Percentiles rank a stretch among this genome's conserved stretches.
Conservation (phyloP, 2,797 vertebrate species). For the Heliangelus exortis region DNA sequence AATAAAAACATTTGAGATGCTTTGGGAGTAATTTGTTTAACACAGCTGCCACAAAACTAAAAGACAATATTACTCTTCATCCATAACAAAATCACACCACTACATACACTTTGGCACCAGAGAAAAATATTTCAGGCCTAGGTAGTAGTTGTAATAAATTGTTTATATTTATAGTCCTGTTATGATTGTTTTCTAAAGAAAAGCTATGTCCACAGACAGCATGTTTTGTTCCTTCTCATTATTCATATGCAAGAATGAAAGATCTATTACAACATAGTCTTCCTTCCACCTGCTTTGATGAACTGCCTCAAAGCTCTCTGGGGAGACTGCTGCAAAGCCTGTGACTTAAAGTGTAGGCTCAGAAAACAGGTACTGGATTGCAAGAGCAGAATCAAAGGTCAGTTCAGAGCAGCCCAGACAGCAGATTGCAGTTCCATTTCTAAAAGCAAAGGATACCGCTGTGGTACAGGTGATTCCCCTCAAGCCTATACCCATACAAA, state of each 20-base stretch:
- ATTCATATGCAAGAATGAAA: constrained; percentile 42
- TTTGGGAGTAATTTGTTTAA: constrained; percentile 39
- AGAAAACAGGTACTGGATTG: constrained; percentile 49
- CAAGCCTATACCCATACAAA: constrained; percentile 60
- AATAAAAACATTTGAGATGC: not conserved
- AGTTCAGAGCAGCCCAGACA: constrained; percentile 9
- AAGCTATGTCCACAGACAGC: constrained; percentile 37
- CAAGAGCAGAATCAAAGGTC: constrained; percentile 62
- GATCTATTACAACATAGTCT: constrained; percentile 22
- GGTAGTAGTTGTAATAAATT: not conserved
- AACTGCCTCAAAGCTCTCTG: constrained; percentile 55
- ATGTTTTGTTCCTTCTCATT: constrained; percentile 1
- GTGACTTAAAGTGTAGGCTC: constrained; percentile 44
- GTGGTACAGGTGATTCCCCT: constrained; percentile 73
- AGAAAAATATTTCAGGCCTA: constrained; percentile 8
- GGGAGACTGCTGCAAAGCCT: constrained; percentile 51
- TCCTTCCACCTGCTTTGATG: constrained; percentile 50
- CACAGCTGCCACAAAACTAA: constrained; percentile 1
- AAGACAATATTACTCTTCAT: not conserved
- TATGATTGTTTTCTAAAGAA: constrained; percentile 18
- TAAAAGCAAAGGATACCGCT: constrained; percentile 41
- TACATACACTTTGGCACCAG: not conserved
- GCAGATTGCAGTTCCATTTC: constrained; percentile 51
- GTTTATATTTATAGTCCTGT: constrained; percentile 18
- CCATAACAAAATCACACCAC: constrained; percentile 4